Base-by-base conservation (phyloP, 1,140 invertebrate species). In the Drosophila prosaltans region DNA sequence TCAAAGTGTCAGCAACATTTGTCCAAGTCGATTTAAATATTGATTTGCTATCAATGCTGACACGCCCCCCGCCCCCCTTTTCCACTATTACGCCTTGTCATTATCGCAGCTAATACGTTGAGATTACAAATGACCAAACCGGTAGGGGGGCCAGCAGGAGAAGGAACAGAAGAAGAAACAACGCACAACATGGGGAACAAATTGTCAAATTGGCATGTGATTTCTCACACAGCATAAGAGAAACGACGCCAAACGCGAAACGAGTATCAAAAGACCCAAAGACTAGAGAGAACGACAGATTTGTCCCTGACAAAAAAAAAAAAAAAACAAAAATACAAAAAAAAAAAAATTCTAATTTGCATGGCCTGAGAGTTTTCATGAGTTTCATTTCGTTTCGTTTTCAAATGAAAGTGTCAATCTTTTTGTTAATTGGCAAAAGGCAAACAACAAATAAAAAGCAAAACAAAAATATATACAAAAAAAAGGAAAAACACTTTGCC, bases 401-500 rank as follows among this genome's bases (percentile, higher is more conserved):
- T 88, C 81, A 78, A 83, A 74, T 86, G 81, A 89, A 89, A 89
- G 84, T 89, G 84, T 89, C 84, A 89, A 89, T 90, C 85, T 89
- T 68, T 71, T 74, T 89, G 84, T 89, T 89, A 89, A 89, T 89
- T 89, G 84, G 84, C 84, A 78, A 89, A 72, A 62, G 68, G 40
- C 73, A 84, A 82, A 78, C 51, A 54, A 4, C 36, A 36, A 64
- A 28, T 69, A 60, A 51, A 62, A 57, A 43, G 45, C 28, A 43
- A 40, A 61, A 59, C 26, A 72, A 77, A 65, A 71, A 80, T 9
- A 68, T 40, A 65, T 57, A 65, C 72, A 40, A 41, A 70, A 62
- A 69, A 32, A 24, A 61, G 45, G 45, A 21, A 51, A 74, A 70
- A 36, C 65, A 59, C 66, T 72, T 78, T 61, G 61, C 60, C 45